Evolutionary conservation across 2,888 invertebrate species (phyloP).

Genomic region (Drosophila subsilvestris): DNA sequence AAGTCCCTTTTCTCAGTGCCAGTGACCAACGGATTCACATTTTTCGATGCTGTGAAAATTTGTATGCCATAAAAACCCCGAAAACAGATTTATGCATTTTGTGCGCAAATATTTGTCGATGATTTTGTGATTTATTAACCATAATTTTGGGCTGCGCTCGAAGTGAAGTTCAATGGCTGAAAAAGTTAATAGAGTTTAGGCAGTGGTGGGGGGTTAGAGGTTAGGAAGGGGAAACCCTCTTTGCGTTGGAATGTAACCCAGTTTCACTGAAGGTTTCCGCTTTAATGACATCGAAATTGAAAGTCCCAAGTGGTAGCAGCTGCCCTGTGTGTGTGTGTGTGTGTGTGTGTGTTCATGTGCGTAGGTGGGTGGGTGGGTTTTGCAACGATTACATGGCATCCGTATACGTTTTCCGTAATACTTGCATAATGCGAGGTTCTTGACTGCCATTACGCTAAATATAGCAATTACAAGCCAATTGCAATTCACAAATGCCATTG

Average conservation of each 20-base stretch:
- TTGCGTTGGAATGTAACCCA: slow-evolving; percentile 60
- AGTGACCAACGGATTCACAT: slow-evolving; percentile 35
- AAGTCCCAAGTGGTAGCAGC: slow-evolving; percentile 61
- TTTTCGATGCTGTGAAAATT: slow-evolving; percentile 66
- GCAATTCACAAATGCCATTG: slow-evolving; percentile 77
- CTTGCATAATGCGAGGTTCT: slow-evolving; percentile 61
- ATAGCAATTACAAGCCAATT: slow-evolving; percentile 75
- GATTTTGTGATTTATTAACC: slow-evolving; percentile 62
- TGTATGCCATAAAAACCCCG: slow-evolving; percentile 35
- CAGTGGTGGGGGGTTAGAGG: not conserved
- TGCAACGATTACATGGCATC: slow-evolving; percentile 5
- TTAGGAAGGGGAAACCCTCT: not conserved
- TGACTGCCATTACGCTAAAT: slow-evolving; percentile 72
- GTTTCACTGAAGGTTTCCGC: slow-evolving; percentile 62
- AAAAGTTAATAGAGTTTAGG: not conserved
- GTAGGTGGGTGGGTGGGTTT: slow-evolving; percentile 20
- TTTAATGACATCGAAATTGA: slow-evolving; percentile 79
- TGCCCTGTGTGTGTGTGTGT: slow-evolving; percentile 25
- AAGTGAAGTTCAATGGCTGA: slow-evolving; percentile 20
- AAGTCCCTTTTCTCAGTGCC: slow-evolving; percentile 5
- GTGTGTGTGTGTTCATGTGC: slow-evolving; percentile 34
- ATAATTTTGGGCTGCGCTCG: not conserved
- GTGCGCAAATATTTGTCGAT: slow-evolving; percentile 65
- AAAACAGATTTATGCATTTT: slow-evolving; percentile 55
- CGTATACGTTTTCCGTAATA: slow-evolving; percentile 24